These are phyloP conservation scores for Micromussa lordhowensis DNA, from an alignment of 92 coral and sea anemone species.

Conservation along the genomic window DNA sequence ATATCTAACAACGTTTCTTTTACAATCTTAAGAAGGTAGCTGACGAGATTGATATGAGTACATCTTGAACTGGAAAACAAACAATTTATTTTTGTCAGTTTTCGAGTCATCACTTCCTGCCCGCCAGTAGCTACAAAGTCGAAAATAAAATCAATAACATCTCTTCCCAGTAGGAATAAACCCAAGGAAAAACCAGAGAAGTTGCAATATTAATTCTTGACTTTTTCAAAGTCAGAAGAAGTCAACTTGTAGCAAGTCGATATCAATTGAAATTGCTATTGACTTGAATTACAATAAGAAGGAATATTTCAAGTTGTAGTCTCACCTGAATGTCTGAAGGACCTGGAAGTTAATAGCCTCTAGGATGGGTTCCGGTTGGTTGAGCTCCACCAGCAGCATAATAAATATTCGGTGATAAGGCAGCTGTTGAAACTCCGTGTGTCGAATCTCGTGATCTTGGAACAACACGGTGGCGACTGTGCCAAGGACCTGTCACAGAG, in stretches of 20 bases:
- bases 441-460: conserved; percentile 98
- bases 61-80: neutral
- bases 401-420: conserved; percentile 97
- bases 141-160: neutral
- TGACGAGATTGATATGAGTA: neutral
- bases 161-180: neutral
- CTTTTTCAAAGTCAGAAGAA: too few species aligned
- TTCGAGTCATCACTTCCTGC: neutral
- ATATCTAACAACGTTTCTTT: neutral
- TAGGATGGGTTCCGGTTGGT: conserved; percentile 97
- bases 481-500: conserved; percentile 79
- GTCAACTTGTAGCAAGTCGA: too few species aligned
- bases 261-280: neutral
- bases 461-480: conserved; percentile 96
- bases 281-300: too few species aligned
- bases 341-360: conserved; percentile 98
- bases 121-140: too few species aligned
- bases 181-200: neutral
- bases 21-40: neutral
- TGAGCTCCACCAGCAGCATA: conserved; percentile 91
- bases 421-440: conserved; percentile 98
- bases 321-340: conserved; percentile 70
- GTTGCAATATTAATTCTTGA: too few species aligned
- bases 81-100: neutral
- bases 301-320: neutral